These are phyloP conservation scores for Bolinopsis microptera DNA, from an alignment of 37 sponge, comb jelly and placozoan genomes.

Conservation along the genomic window DNA sequence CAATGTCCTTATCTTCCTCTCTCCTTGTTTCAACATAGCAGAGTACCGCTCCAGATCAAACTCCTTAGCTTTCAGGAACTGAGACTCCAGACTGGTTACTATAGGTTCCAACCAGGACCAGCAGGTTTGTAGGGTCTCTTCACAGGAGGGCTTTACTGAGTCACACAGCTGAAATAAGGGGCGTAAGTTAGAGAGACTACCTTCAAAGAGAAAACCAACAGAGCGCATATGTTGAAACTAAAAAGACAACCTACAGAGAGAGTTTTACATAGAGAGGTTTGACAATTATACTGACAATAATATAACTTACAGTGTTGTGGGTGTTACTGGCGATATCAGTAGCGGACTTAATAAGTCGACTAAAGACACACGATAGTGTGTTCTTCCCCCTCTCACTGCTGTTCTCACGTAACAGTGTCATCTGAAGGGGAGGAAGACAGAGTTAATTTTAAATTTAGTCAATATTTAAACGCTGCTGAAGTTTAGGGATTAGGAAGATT, in stretches of 20 bases:
- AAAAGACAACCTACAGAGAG: too few relatives aligned
- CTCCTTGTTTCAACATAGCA: conserved; percentile 55
- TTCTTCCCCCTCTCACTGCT: conserved; percentile 55
- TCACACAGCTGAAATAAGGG: conserved; percentile 22
- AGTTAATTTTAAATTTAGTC: too few relatives aligned
- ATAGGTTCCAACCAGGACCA: conserved; percentile 31
- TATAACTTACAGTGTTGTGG: background rate
- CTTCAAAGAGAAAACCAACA: too few relatives aligned
- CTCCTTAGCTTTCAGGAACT: conserved; percentile 21
- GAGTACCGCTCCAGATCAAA: conserved; percentile 43
- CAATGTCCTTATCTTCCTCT: conserved; percentile 21
- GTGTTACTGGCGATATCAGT: background rate
- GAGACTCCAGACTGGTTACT: conserved; percentile 21
- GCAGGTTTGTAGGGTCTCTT: background rate
- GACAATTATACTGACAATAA: too few relatives aligned
- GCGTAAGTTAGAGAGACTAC: too few relatives aligned
- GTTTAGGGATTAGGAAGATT: too few relatives aligned
- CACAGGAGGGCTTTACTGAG: conserved; percentile 13
- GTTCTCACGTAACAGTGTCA: conserved; percentile 48
- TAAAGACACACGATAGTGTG: conserved; percentile 44
- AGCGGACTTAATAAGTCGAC: conserved; percentile 30
- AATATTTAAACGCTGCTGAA: too few relatives aligned
- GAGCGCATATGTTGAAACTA: too few relatives aligned
- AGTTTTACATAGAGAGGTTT: too few relatives aligned
- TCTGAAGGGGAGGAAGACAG: background rate